Conservation (phyloP, 2,113 vertebrate genomes). For the Laticauda laticaudata region DNA sequence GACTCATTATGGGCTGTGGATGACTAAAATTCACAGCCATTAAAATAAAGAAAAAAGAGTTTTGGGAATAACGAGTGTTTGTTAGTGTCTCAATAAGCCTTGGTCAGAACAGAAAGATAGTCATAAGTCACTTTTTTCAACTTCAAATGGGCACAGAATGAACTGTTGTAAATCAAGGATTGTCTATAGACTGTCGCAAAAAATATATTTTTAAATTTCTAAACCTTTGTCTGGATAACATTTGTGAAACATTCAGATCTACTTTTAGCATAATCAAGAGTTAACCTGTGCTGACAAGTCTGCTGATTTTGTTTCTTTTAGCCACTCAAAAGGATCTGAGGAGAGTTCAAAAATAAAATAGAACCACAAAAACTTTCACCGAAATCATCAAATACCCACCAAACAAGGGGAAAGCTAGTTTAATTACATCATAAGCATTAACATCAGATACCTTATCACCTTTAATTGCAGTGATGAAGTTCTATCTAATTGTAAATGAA, state of each 20-base stretch:
- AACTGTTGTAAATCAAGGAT: too few relatives aligned
- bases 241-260: not conserved
- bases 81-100: too few relatives aligned
- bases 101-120: too few relatives aligned
- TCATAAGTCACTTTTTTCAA: too few relatives aligned
- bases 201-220: not conserved
- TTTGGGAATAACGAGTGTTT: too few relatives aligned
- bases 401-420: not conserved
- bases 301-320: not conserved
- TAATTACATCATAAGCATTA: constrained; percentile 4
- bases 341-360: not conserved
- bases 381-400: not conserved
- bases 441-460: not conserved
- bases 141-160: too few relatives aligned
- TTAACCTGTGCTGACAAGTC: not conserved
- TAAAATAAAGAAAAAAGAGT: too few relatives aligned
- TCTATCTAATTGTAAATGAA: constrained; percentile 6
- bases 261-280: not conserved
- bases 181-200: not conserved
- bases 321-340: not conserved
- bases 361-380: not conserved
- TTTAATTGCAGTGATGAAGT: not conserved
- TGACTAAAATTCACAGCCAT: too few relatives aligned
- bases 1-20: too few relatives aligned
- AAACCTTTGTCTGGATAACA: not conserved